Conservation (phyloP, 2,888 invertebrate genomes). For the Drosophila ezoana region DNA sequence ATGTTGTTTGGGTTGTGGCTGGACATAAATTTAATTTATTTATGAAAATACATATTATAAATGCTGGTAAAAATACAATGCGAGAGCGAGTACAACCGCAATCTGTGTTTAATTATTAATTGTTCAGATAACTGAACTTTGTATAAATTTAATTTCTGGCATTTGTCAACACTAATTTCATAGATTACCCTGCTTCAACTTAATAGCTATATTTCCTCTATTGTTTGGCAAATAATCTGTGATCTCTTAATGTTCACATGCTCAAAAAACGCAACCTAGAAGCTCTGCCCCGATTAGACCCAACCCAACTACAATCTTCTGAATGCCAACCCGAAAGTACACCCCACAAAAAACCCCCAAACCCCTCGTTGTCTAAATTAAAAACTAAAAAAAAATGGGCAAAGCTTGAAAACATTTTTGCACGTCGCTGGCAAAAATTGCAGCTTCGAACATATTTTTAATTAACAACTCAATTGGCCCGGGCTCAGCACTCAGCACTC, state of each 20-base stretch:
- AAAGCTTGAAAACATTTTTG: slow-evolving; percentile 45
- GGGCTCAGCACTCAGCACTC: background rate
- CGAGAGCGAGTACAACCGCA: too few species aligned
- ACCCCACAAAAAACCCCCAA: slow-evolving; percentile 7
- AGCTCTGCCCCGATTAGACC: slow-evolving; percentile 11
- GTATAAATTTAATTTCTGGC: too few species aligned
- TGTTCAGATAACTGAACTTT: too few species aligned
- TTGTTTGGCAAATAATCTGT: background rate
- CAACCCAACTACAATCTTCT: background rate
- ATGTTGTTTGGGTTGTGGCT: too few species aligned
- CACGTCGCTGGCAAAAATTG: slow-evolving; percentile 57
- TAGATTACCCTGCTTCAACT: too few species aligned
- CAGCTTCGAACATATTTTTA: slow-evolving; percentile 55
- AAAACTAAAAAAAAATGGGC: slow-evolving; percentile 51
- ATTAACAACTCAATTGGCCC: slow-evolving; percentile 76
- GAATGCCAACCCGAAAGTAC: slow-evolving; percentile 4
- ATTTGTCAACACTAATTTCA: too few species aligned
- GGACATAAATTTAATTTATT: too few species aligned
- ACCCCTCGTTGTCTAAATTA: slow-evolving; percentile 47
- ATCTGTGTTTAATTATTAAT: too few species aligned
- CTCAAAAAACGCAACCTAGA: slow-evolving; percentile 40
- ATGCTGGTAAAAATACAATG: too few species aligned
- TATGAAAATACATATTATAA: too few species aligned
- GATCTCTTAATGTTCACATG: slow-evolving; percentile 33
- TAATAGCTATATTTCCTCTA: background rate